phyloP scores from a whole-genome alignment of 2,113 vertebrate species.

The Ageneiosus marmoratus region DNA sequence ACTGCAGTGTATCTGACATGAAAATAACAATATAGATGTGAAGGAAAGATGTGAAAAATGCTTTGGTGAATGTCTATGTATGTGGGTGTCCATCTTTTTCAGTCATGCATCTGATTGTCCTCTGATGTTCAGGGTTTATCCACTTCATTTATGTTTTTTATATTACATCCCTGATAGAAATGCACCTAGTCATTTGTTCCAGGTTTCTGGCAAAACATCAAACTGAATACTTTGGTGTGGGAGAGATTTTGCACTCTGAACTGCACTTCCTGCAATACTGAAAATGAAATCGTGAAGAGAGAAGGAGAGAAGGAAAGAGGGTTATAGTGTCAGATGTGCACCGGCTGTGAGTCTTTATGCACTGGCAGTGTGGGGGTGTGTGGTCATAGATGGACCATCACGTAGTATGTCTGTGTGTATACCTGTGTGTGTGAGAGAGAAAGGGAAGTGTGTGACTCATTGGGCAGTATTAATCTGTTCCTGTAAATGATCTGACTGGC shows the following conservation, averaged over 20 bases:
- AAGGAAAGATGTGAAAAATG: constrained; percentile 13
- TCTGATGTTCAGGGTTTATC: constrained; percentile 6
- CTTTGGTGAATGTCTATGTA: neutral
- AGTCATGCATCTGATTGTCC: constrained; percentile 18
- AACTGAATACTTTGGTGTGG: constrained; percentile 23
- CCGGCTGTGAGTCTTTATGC: constrained; percentile 14
- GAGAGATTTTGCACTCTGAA: constrained; percentile 18
- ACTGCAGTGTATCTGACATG: neutral
- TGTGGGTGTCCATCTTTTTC: constrained; percentile 12
- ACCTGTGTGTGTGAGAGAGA: constrained; percentile 40
- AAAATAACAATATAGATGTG: neutral
- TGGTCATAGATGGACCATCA: neutral
- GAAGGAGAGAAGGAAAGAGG: constrained; percentile 33
- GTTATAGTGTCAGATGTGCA: constrained; percentile 14
- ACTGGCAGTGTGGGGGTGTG: constrained; percentile 11
- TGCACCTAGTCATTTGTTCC: constrained; percentile 1
- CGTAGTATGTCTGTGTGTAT: constrained; percentile 9
- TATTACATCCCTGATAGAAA: constrained; percentile 24
- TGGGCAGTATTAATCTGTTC: constrained; percentile 58
- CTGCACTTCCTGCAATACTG: neutral
- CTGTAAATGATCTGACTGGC: constrained; percentile 67
- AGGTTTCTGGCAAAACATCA: constrained; percentile 19
- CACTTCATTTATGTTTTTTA: neutral
- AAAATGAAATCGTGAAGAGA: constrained; percentile 9
- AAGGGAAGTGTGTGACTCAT: constrained; percentile 33